Evolutionary conservation across 2,113 vertebrate genomes (phyloP).

Genomic region (Aramus guarauna): DNA sequence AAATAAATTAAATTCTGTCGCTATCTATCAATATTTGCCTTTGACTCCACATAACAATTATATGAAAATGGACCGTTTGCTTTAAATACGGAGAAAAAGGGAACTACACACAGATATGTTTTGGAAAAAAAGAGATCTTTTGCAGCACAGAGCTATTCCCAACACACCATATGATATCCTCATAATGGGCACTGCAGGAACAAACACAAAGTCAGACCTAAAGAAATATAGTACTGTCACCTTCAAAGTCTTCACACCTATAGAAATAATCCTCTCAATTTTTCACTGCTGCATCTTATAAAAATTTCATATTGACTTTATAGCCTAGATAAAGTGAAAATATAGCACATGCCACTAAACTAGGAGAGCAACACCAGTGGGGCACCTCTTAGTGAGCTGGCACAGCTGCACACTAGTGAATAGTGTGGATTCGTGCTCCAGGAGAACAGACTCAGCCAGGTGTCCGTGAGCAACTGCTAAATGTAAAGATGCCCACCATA

Average conservation of each 20-base stretch:
- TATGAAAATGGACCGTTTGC: constrained; percentile 25
- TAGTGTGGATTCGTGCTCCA: accelerated
- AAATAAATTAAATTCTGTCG: constrained; percentile 56
- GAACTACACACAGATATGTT: neutral
- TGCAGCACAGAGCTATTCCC: neutral
- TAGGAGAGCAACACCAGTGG: neutral
- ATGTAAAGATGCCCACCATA: neutral
- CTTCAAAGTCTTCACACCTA: neutral
- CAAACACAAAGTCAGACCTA: neutral
- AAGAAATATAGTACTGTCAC: neutral
- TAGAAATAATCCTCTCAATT: neutral
- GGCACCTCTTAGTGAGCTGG: neutral
- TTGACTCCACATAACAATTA: constrained; percentile 13
- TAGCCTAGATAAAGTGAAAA: neutral
- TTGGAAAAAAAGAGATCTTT: neutral
- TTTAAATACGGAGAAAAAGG: constrained; percentile 44
- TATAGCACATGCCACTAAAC: neutral
- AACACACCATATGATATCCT: neutral
- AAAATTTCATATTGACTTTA: neutral
- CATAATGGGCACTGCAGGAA: neutral
- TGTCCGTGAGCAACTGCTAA: neutral
- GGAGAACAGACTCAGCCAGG: neutral
- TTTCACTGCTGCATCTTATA: neutral
- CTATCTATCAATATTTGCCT: constrained; percentile 56
- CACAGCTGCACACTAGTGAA: accelerated